These are phyloP conservation scores for Nibea coibor DNA, from an alignment of 2,113 vertebrate genomes.

Conservation along the genomic window DNA sequence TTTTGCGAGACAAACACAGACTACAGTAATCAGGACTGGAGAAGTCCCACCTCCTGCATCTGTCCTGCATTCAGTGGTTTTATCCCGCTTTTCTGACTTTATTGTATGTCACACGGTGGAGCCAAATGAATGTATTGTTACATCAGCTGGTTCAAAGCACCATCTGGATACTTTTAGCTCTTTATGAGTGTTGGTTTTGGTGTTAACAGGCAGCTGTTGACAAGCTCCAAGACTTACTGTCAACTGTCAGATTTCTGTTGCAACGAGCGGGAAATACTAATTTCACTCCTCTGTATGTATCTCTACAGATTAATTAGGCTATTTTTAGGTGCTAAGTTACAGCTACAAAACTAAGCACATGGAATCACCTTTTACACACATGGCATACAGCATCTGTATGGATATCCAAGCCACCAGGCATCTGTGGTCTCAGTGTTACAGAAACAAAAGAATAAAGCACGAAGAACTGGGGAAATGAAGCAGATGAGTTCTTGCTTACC, in stretches of 20 bases:
- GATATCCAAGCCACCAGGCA: neutral
- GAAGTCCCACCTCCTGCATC: neutral
- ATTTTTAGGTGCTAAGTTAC: neutral
- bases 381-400: neutral
- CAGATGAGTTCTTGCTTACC: too few species aligned
- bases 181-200: constrained; percentile 15
- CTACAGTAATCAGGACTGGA: neutral
- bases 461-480: neutral
- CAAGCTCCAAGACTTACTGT: constrained; percentile 27
- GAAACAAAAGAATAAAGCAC: neutral
- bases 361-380: constrained; percentile 1
- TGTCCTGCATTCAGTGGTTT: constrained; percentile 6
- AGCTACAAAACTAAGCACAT: constrained; percentile 2
- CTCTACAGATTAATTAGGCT: neutral
- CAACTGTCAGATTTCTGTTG: constrained; percentile 42
- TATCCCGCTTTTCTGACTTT: neutral
- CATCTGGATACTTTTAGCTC: constrained; percentile 34
- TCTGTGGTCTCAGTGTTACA: neutral
- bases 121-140: constrained; percentile 2
- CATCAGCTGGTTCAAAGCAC: neutral
- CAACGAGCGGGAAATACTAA: constrained; percentile 6
- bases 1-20: neutral
- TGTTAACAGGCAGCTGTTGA: constrained; percentile 46
- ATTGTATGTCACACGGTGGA: neutral
- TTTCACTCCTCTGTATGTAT: constrained; percentile 24